Evolutionary conservation across 2,113 vertebrate genomes (phyloP).

Genomic region (Hippocampus zosterae): DNA sequence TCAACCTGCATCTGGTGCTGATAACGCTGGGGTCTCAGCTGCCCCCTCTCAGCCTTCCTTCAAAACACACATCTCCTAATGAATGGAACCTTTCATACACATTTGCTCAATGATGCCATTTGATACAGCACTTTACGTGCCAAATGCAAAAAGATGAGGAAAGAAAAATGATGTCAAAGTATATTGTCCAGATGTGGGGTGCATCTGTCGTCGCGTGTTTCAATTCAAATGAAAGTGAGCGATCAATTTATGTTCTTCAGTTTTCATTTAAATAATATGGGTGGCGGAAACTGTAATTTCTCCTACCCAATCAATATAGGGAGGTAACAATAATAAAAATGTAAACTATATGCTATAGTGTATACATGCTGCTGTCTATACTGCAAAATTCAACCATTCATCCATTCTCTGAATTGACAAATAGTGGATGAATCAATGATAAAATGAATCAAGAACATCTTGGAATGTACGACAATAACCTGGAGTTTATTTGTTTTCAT

Average conservation of each 20-base stretch:
- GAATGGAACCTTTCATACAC: conserved; percentile 51
- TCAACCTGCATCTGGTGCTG: conserved; percentile 74
- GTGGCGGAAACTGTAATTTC: neutral
- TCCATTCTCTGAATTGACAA: neutral
- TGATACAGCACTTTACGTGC: conserved; percentile 45
- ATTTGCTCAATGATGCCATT: conserved; percentile 49
- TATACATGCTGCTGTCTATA: too few species aligned
- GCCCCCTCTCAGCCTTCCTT: conserved; percentile 47
- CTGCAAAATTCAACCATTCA: too few species aligned
- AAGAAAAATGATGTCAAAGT: conserved; percentile 6
- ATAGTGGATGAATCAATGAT: neutral
- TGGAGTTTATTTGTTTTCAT: neutral
- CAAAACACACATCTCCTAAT: conserved; percentile 26
- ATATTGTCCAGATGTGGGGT: conserved; percentile 20
- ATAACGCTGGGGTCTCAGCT: conserved; percentile 65
- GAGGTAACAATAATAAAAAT: neutral
- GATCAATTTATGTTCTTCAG: neutral
- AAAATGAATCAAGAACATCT: neutral
- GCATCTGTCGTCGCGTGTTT: conserved; percentile 30
- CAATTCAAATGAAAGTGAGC: neutral
- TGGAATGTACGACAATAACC: neutral
- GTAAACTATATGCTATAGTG: too few species aligned
- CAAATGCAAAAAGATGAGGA: conserved; percentile 44
- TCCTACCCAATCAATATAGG: neutral
- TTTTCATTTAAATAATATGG: neutral